Conservation (phyloP, 2,797 vertebrate genomes). For the Peromyscus eremicus region DNA sequence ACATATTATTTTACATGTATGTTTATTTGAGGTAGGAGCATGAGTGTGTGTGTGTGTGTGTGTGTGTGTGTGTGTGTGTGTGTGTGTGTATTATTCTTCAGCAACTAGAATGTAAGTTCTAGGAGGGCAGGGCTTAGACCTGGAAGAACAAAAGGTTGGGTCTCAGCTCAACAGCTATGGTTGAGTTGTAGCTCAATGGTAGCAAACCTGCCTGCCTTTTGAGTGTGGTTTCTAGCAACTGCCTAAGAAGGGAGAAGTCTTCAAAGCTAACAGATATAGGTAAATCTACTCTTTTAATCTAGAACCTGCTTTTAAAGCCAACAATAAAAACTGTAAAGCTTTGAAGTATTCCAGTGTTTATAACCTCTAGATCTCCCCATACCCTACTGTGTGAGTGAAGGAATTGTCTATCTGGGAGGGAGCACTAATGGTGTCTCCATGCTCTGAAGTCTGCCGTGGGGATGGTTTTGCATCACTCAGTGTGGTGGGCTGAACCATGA, state of each 20-base stretch:
- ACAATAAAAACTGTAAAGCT: not conserved
- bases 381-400: not conserved
- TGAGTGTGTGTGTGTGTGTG: not conserved
- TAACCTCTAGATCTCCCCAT: not conserved
- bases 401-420: not conserved
- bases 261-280: not conserved
- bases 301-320: not conserved
- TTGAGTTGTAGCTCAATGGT: not conserved
- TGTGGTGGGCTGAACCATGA: not conserved
- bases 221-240: not conserved
- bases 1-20: not conserved
- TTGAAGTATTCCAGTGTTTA: not conserved
- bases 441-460: not conserved
- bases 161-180: not conserved
- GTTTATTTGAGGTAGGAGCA: not conserved
- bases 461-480: not conserved
- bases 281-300: not conserved
- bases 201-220: not conserved
- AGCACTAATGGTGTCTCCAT: not conserved
- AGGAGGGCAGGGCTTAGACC: not conserved
- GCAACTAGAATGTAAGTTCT: slow-evolving; percentile 28
- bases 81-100: not conserved
- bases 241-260: not conserved
- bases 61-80: not conserved
- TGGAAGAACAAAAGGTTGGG: not conserved